A percentile compares a stretch with the other conserved stretches of the same genome.
Conservation (phyloP, 2,113 vertebrate species). For the Tympanuchus pallidicinctus region DNA sequence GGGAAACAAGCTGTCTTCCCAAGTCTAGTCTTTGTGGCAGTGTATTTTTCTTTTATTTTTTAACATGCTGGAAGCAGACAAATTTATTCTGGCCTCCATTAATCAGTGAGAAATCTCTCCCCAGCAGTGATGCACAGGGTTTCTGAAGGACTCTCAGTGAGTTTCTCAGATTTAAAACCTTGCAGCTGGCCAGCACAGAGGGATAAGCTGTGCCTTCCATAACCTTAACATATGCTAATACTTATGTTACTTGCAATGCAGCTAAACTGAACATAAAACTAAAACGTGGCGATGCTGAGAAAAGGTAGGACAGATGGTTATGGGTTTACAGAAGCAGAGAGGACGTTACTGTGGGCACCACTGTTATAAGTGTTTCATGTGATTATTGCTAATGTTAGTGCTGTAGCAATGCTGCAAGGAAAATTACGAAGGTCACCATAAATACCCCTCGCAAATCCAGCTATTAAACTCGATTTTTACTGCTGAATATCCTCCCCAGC, state of each 20-base stretch:
- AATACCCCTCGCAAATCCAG: background rate
- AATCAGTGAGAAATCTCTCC: background rate
- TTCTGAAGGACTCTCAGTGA: background rate
- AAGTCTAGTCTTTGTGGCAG: background rate
- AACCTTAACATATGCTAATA: background rate
- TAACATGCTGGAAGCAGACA: background rate
- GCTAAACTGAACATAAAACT: background rate
- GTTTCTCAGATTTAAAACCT: background rate
- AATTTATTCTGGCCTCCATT: background rate
- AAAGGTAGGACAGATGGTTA: background rate
- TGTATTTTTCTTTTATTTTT: background rate
- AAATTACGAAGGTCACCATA: background rate
- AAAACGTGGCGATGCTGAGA: background rate
- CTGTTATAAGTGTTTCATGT: background rate
- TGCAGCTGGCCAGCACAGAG: background rate
- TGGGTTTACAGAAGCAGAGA: rapidly evolving
- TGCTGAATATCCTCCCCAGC: background rate
- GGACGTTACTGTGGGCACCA: background rate
- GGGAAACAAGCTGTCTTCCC: background rate
- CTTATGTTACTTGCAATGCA: background rate
- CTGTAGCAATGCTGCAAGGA: background rate
- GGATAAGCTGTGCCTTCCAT: background rate
- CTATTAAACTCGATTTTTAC: background rate
- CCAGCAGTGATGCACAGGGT: background rate
- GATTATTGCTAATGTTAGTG: background rate